Evolutionary conservation across 2,797 vertebrate genomes (phyloP).

Genomic region (Antrozous pallidus): DNA sequence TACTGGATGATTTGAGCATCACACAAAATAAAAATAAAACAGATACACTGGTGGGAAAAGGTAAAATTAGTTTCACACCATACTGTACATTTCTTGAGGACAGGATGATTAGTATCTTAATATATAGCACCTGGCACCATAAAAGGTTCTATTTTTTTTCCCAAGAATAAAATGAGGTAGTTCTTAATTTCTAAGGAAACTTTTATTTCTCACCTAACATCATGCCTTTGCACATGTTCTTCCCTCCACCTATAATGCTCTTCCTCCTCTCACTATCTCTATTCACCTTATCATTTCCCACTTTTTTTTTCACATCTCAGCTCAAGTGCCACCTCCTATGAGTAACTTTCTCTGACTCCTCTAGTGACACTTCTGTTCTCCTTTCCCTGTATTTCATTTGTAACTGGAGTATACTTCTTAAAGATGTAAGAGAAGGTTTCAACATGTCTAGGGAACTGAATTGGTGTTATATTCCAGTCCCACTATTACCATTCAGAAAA

Average conservation of each 20-base stretch:
- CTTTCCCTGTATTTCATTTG: background rate
- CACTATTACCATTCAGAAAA: background rate
- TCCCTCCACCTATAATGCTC: background rate
- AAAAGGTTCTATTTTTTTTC: background rate
- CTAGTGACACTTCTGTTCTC: background rate
- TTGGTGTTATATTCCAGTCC: background rate
- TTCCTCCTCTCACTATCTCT: background rate
- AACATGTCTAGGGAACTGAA: background rate
- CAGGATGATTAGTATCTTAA: background rate
- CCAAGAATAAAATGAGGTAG: background rate
- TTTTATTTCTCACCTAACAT: background rate
- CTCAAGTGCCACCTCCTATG: background rate
- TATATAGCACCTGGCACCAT: background rate
- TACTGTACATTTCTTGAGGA: background rate
- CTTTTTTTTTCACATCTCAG: background rate
- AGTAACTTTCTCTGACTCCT: background rate
- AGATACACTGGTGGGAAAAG: background rate
- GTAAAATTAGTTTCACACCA: background rate
- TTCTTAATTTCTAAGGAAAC: background rate
- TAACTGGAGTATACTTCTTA: background rate
- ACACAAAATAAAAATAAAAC: background rate
- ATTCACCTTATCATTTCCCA: background rate
- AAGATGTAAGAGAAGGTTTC: background rate
- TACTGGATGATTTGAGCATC: background rate
- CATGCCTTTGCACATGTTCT: background rate